A percentile compares a stretch with the other conserved stretches of the same genome.
These are phyloP conservation scores for Myiopsitta monachus DNA, from an alignment of 2,113 vertebrate species.

Conservation along the genomic window DNA sequence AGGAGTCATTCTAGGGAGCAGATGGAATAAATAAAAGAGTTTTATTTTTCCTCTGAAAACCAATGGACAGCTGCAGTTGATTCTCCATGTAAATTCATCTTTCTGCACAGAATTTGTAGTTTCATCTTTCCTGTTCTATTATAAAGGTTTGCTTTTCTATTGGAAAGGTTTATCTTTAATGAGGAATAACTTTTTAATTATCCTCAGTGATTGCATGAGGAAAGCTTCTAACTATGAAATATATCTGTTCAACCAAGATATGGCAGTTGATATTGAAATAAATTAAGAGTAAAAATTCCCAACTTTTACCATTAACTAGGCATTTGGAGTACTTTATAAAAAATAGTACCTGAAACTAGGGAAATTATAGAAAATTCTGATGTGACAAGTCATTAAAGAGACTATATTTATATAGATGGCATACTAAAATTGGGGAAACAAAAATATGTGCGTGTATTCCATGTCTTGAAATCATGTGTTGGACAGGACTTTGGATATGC, in stretches of 20 bases:
- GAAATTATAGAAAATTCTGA: not conserved
- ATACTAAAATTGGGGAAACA: not conserved
- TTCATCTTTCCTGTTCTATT: not conserved
- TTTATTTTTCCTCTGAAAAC: not conserved
- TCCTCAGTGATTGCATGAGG: not conserved
- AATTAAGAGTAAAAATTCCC: not conserved
- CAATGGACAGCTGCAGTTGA: not conserved
- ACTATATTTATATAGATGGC: not conserved
- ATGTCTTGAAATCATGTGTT: not conserved
- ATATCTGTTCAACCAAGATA: not conserved
- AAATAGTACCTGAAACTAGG: not conserved
- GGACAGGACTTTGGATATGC: not conserved
- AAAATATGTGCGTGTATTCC: not conserved
- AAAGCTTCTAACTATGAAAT: not conserved
- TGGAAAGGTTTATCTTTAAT: rapidly evolving
- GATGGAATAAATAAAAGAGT: not conserved
- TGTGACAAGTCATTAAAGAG: not conserved
- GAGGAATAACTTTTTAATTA: not conserved
- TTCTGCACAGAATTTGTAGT: not conserved
- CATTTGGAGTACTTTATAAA: not conserved
- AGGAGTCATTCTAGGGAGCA: not conserved
- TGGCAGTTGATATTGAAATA: not conserved
- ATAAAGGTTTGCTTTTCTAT: not conserved
- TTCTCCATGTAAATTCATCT: not conserved
- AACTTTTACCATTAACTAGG: not conserved